These are phyloP conservation scores for Malurus splendens DNA, from an alignment of 2,797 vertebrate species.

Conservation along the genomic window DNA sequence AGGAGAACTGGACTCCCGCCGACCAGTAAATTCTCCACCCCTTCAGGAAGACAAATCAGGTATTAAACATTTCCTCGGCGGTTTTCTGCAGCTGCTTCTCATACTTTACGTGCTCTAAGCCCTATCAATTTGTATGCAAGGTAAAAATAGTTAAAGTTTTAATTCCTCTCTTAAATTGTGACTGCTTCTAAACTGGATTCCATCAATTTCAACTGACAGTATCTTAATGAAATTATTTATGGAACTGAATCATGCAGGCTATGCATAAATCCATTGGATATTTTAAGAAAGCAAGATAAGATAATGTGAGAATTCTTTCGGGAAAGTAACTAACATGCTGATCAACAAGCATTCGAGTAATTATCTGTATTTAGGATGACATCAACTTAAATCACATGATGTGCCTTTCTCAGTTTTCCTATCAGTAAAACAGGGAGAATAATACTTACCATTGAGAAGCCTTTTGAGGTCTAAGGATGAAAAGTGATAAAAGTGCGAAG, in stretches of 20 bases:
- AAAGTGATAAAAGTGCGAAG: conserved; percentile 17
- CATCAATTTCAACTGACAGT: neutral
- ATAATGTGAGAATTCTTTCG: neutral
- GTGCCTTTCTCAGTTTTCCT: neutral
- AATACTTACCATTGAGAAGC: conserved; percentile 41
- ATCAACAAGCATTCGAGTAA: neutral
- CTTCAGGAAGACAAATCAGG: neutral
- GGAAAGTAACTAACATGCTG: neutral
- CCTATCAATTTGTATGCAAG: neutral
- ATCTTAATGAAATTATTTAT: neutral
- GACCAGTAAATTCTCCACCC: neutral
- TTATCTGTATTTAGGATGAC: neutral
- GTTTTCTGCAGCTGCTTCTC: neutral
- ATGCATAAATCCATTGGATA: neutral
- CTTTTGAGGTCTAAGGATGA: conserved; percentile 49
- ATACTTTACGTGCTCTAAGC: neutral
- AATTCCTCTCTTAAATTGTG: neutral
- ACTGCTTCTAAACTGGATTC: neutral
- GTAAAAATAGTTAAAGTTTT: neutral
- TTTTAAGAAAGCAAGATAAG: neutral
- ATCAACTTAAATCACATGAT: neutral
- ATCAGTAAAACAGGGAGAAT: conserved; percentile 3
- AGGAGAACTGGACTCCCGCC: neutral
- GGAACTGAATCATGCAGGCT: neutral
- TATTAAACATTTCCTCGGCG: neutral